Conservation (phyloP, 2,888 invertebrate species). For the Diogma glabrata region DNA sequence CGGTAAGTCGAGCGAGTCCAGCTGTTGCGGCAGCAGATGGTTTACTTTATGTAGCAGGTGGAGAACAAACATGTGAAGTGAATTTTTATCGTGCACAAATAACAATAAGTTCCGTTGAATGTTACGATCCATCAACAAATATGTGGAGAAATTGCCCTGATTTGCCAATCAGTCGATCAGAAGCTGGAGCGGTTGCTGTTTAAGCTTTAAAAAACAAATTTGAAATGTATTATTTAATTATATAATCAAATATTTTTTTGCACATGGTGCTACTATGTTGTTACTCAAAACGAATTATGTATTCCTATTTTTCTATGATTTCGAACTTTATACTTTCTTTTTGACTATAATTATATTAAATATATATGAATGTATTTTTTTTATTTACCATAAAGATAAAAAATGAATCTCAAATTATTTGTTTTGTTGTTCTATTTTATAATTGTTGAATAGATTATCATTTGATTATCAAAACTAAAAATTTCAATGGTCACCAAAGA, state of each 20-base stretch:
- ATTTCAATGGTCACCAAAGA: no score
- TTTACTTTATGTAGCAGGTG: slow-evolving; percentile 71
- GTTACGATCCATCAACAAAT: slow-evolving; percentile 68
- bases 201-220: slow-evolving; percentile 31
- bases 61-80: slow-evolving; percentile 68
- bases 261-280: slow-evolving; percentile 1
- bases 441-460: no score
- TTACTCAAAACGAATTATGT: no score
- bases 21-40: slow-evolving; percentile 78
- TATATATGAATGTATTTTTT: no score
- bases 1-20: slow-evolving; percentile 65
- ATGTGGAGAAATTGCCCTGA: slow-evolving; percentile 68
- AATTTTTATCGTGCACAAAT: slow-evolving; percentile 77
- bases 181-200: slow-evolving; percentile 75
- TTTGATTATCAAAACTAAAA: no score
- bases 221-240: not conserved
- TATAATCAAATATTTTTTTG: slow-evolving; percentile 1
- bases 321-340: no score
- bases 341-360: no score
- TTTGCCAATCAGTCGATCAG: slow-evolving; percentile 73
- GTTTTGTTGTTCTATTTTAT: no score
- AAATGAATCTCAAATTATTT: no score
- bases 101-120: slow-evolving; percentile 71
- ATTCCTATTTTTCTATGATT: no score
- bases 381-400: no score